phyloP scores from a whole-genome alignment of 2,797 vertebrate genomes.

The Semaprochilodus insignis region DNA sequence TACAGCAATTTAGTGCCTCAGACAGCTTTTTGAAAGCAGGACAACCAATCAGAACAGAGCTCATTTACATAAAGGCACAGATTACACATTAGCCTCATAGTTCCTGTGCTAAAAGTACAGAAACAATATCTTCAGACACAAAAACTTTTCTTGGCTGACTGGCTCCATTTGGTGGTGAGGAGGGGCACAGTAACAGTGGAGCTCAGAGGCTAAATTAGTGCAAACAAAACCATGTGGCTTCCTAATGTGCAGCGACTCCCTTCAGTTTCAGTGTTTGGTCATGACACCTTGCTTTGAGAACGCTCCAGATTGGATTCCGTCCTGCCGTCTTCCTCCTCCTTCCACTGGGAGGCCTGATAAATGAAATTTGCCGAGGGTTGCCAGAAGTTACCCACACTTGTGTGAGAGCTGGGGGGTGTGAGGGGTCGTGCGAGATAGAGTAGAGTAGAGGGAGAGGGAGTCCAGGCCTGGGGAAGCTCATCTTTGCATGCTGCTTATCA shows the following conservation, averaged over 20 bases:
- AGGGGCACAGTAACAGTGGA: neutral
- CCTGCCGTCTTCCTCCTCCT: neutral
- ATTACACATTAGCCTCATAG: no score
- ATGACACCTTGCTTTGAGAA: neutral
- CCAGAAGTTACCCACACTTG: constrained; percentile 17
- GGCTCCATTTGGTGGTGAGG: no score
- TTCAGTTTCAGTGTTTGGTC: neutral
- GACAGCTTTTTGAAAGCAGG: no score
- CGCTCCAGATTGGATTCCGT: neutral
- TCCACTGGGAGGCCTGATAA: constrained; percentile 35
- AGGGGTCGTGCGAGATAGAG: neutral
- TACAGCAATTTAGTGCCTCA: no score
- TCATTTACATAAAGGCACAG: no score
- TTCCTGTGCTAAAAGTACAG: no score
- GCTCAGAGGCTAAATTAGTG: neutral
- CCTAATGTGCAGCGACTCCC: neutral
- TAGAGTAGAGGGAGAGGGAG: neutral
- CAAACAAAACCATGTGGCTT: neutral
- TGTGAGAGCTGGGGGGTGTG: neutral
- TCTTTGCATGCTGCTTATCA: constrained; percentile 53
- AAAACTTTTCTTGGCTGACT: neutral
- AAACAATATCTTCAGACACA: no score
- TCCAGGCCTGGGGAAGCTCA: constrained; percentile 37
- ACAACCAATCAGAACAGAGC: no score
- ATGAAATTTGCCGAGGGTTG: constrained; percentile 42